Conservation (phyloP, 2,113 vertebrate species). For the Erpornis zantholeuca region DNA sequence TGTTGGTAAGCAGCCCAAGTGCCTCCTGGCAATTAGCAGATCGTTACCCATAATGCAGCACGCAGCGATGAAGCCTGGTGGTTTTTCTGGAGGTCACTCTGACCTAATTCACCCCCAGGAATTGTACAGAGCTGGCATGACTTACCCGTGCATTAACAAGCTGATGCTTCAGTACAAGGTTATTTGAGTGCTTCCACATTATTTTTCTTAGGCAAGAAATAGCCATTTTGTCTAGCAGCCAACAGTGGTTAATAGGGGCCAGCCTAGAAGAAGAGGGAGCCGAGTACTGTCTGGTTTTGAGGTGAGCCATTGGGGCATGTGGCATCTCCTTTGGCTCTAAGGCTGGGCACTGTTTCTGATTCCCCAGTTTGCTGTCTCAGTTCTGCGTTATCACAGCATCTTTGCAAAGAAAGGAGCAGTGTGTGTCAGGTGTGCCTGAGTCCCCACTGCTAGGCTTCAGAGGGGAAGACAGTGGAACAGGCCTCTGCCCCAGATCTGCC, state of each 20-base stretch:
- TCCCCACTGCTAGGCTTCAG: fast-evolving
- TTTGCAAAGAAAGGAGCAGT: not conserved
- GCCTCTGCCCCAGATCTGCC: not conserved
- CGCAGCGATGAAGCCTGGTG: conserved; percentile 6
- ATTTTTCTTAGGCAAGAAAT: conserved; percentile 35
- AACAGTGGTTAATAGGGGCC: not conserved
- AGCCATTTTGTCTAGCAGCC: conserved; percentile 35
- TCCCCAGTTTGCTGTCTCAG: fast-evolving
- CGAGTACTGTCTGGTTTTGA: not conserved
- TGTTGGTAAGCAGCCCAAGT: conserved; percentile 41
- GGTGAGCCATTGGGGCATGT: fast-evolving
- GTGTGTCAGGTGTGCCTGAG: not conserved
- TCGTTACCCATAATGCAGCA: conserved; percentile 54
- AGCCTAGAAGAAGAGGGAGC: not conserved
- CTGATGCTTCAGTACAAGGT: conserved; percentile 48
- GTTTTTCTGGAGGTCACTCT: conserved; percentile 55
- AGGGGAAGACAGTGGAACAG: not conserved
- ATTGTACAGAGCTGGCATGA: conserved; percentile 46
- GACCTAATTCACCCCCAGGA: conserved; percentile 72
- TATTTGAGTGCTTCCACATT: conserved; percentile 51
- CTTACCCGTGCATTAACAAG: conserved; percentile 58
- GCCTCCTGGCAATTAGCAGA: conserved; percentile 64
- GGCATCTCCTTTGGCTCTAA: not conserved
- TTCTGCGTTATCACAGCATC: not conserved
- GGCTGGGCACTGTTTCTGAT: not conserved